phyloP scores from a whole-genome alignment of 2,113 vertebrate genomes.

The Scomber colias region DNA sequence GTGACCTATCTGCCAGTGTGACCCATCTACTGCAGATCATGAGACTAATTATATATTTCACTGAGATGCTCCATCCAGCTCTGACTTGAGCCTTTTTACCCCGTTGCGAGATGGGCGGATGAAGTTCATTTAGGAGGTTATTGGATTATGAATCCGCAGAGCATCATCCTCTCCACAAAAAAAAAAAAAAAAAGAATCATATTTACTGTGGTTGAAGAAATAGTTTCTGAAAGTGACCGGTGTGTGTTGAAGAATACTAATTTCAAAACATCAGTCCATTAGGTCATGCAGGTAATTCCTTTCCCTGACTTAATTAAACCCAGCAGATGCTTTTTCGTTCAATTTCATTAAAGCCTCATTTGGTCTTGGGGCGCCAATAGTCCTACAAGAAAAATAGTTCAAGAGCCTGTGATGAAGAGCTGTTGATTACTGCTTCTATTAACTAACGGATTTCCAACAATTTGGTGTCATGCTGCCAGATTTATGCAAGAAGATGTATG shows the following conservation, averaged over 20 bases:
- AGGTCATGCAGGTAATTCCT: constrained; percentile 13
- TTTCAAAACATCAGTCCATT: background rate
- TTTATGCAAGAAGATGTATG: constrained; percentile 15
- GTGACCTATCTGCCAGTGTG: constrained; percentile 53
- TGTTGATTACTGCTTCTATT: constrained; percentile 34
- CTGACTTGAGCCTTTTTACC: constrained; percentile 26
- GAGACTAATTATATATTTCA: constrained; percentile 65
- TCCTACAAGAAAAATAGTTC: constrained; percentile 2
- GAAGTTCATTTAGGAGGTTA: constrained; percentile 46
- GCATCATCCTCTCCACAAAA: constrained; percentile 10
- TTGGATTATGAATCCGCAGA: constrained; percentile 43
- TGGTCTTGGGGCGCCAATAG: background rate
- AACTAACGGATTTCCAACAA: constrained; percentile 24
- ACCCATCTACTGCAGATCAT: constrained; percentile 54
- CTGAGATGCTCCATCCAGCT: constrained; percentile 42
- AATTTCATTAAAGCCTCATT: constrained; percentile 33
- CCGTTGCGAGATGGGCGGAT: constrained; percentile 11
- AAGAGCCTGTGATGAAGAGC: constrained; percentile 9
- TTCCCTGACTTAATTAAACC: constrained; percentile 36
- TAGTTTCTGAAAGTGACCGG: background rate
- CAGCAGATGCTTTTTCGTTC: constrained; percentile 12
- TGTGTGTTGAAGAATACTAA: background rate
- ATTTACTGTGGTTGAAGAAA: background rate
- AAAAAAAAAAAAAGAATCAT: background rate
- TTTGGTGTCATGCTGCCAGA: background rate